Percentiles rank a stretch among this genome's conserved stretches.
Conservation (phyloP, 2,797 vertebrate genomes). For the Gallinago nigripennis region DNA sequence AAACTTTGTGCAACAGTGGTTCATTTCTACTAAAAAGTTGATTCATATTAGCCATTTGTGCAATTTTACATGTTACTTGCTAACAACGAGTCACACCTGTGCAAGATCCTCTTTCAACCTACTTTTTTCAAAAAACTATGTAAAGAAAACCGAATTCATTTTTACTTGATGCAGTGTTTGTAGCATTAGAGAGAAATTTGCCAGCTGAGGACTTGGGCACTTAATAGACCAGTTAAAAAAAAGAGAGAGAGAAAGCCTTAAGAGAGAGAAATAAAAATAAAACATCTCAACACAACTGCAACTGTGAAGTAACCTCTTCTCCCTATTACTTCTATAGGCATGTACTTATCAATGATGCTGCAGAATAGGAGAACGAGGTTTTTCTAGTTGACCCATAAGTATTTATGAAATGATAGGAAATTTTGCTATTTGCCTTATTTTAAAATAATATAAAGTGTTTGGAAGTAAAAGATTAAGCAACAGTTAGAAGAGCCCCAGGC, state of each 20-base stretch:
- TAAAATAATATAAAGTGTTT: background rate
- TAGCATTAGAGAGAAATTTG: background rate
- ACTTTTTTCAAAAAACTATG: background rate
- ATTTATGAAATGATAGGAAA: background rate
- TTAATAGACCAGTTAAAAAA: background rate
- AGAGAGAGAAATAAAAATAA: background rate
- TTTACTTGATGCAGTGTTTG: background rate
- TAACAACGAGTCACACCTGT: background rate
- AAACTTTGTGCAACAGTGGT: background rate
- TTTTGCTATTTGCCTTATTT: background rate
- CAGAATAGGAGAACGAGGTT: background rate
- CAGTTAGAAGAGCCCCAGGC: background rate
- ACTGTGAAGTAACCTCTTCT: background rate
- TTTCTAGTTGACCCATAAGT: background rate
- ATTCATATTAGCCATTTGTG: background rate
- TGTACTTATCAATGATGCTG: background rate
- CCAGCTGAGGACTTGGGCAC: background rate
- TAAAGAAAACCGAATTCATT: background rate
- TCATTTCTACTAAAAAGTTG: background rate
- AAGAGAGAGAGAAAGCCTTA: background rate
- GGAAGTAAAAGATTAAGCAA: constrained; percentile 8
- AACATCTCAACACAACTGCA: background rate
- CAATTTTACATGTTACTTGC: background rate
- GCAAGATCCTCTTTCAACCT: background rate
- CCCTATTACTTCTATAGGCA: background rate